Evolutionary conservation across 2,797 vertebrate genomes (phyloP), one percentile per base, ranked within the genome.

Genomic region (Kryptopterus vitreolus): DNA sequence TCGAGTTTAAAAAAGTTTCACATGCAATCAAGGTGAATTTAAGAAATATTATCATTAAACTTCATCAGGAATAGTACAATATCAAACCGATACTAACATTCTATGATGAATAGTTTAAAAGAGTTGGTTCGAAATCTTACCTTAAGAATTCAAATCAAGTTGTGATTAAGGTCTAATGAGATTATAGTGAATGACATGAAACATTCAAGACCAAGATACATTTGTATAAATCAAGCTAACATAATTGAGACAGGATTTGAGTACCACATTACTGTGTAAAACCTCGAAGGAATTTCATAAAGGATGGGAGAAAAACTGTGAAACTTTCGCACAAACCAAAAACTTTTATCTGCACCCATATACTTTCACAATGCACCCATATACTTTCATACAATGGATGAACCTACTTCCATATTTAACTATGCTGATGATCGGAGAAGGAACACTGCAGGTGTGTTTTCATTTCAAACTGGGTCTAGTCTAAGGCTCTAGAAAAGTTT

Each of bases 401-500:
- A 72, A 73, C 52, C 29, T 72, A n/a, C 70, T 16, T 57, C 71
- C 53, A 74, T 16, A 59, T 74, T 59, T 43, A 74, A 46, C 33
- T 26, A 59, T 3, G 5, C 53, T 72, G 29, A 50, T 72, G 29
- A 72, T 72, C 33, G 38, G 31, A 57, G 29, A 53, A 20, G 3
- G 20, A 24, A 59, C 33, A 29, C 72, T 29, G 55, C 72, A 59
- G 55, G 35, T 74, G 72, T 6, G 16, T 58, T 73, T 18, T 57
- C 24, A 57, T 35, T 43, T 43, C 33, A 74, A 74, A 74, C 33
- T 74, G 35, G 71, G 53, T 74, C 71, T 74, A 43, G 71, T 33
- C 29, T 22, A n/a, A 71, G 18, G 38, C 55, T 58, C 35, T 43
- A 26, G 38, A 75, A 75, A 43, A 46, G 22, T 58, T 10, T 43